Evolutionary conservation across 2,113 vertebrate species (phyloP).

Genomic region (Corythornis cristatus): DNA sequence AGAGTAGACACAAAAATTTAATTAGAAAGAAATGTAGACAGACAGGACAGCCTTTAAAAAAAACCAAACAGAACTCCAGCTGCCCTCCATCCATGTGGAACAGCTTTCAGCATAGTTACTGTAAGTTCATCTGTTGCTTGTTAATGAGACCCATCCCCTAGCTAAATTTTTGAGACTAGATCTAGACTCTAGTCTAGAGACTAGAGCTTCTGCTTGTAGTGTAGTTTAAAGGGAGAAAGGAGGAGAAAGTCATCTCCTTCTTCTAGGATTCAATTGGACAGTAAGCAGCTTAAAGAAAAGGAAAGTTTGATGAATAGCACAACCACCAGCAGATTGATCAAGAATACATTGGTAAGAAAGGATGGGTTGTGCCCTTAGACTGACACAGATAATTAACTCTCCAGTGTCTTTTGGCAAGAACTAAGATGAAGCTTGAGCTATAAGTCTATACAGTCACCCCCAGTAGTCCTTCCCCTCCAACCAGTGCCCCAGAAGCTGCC

Average conservation of each 20-base stretch:
- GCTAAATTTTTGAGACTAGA: neutral
- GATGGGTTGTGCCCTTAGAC: rapidly evolving
- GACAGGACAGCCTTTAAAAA: neutral
- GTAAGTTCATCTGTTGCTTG: neutral
- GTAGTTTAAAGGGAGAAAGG: neutral
- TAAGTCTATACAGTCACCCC: neutral
- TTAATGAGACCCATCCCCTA: neutral
- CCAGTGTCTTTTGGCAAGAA: neutral
- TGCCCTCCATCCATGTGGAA: neutral
- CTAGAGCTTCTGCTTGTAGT: neutral
- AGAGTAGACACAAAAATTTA: neutral
- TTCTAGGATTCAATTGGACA: neutral
- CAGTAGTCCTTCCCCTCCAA: neutral
- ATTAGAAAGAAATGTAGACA: neutral
- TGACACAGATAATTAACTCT: neutral
- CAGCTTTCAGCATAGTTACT: neutral
- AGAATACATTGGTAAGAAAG: neutral
- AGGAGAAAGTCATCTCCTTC: neutral
- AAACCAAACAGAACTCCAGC: neutral
- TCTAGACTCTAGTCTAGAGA: too few species aligned
- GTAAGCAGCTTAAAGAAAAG: neutral
- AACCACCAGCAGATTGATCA: neutral
- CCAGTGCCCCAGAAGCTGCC: neutral
- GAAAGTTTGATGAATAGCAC: neutral
- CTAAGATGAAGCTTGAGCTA: neutral